phyloP scores from a whole-genome alignment of 2,888 invertebrate species.

The Exocentrus adspersus region DNA sequence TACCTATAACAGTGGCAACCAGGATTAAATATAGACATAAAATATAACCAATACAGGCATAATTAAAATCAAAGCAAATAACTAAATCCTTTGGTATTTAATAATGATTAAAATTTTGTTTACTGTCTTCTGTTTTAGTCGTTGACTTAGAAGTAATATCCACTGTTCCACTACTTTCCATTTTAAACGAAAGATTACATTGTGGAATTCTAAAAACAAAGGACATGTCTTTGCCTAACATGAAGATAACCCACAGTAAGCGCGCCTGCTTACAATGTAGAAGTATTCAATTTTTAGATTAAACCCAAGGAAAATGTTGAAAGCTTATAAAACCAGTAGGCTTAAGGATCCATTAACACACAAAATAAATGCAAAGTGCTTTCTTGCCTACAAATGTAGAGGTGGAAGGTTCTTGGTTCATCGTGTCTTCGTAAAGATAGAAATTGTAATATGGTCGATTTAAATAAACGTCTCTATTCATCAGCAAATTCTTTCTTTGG shows the following conservation, averaged over 20 bases:
- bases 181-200: too few species aligned
- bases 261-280: constrained; percentile 11
- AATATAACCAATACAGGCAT: too few species aligned
- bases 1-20: too few species aligned
- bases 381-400: constrained; percentile 15
- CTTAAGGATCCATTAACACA: constrained; percentile 25
- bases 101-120: too few species aligned
- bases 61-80: too few species aligned
- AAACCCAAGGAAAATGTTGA: constrained; percentile 15
- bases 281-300: constrained; percentile 24
- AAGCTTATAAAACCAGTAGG: constrained; percentile 28
- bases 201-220: constrained; percentile 1
- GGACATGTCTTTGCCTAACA: constrained; percentile 4
- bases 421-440: background rate
- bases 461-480: background rate
- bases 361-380: constrained; percentile 26
- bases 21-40: too few species aligned
- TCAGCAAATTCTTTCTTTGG: too few species aligned
- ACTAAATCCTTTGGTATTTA: too few species aligned
- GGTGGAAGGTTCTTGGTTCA: background rate
- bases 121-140: too few species aligned
- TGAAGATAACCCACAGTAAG: constrained; percentile 21
- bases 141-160: too few species aligned
- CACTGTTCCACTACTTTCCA: too few species aligned
- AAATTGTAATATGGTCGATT: background rate